Evolutionary conservation across 2,888 invertebrate genomes (phyloP), one percentile per base, ranked within the genome.

Genomic region (Buathra laborator): DNA sequence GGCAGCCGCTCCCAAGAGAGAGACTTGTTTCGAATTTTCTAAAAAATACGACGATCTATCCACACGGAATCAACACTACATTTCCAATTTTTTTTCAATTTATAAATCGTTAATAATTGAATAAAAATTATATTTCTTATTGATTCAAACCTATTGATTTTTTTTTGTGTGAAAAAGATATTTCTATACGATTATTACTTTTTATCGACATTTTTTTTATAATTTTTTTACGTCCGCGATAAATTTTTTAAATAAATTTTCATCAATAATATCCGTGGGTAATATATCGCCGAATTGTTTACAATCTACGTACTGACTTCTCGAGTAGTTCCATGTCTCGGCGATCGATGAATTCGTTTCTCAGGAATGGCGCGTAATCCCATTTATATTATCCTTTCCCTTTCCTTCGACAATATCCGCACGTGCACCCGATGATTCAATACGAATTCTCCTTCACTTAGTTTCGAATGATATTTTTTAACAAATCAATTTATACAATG

Each of bases 301-400:
- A 86, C 75, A 66, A 74, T 75, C 82, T 87, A 88, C 88, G 86
- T 88, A 87, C 88, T 88, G 88, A 88, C 88, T 87, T 87, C 83
- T 81, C 85, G 87, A 83, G 75, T 81, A 56, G 85, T 83, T 88
- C 85, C 87, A 87, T 87, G 75, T 87, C 78, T 86, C 76, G 80
- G 83, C 43, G 81, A 83, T 78, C 81, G 81, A 43, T 84, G 74
- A 84, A 78, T 62, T 51, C 53, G 83, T 66, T 83, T 80, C 78
- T 87, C 83, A 79, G 81, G 86, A 79, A 76, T 78, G 70, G 77
- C 81, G 76, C 83, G 86, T 83, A 89, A 87, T 89, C 87, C 87
- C 89, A 90, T 89, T 86, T 87, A 85, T 85, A 56, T 72, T 71
- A 66, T 83, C 76, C 82, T 85, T 76, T 85, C 80, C 80, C 79